Evolutionary conservation across 1,140 invertebrate species (phyloP), one percentile per base, ranked within the genome.

Genomic region (Subanguina moxae): DNA sequence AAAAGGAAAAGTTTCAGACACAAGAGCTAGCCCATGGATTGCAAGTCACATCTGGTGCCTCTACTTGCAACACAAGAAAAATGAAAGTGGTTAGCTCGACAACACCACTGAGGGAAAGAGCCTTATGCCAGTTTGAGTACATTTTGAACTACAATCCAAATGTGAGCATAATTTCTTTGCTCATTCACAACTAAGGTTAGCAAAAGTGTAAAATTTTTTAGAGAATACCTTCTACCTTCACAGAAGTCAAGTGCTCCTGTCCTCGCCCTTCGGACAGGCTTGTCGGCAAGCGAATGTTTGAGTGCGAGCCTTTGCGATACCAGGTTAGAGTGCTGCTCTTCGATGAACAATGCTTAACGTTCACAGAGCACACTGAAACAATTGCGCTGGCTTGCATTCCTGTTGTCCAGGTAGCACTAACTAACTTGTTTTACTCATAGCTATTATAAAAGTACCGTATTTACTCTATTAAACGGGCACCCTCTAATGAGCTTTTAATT

Each of bases 181-280:
- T n/a, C n/a, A n/a, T n/a, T n/a, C n/a, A n/a, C n/a, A n/a, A n/a
- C n/a, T n/a, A n/a, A n/a, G n/a, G n/a, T n/a, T n/a, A n/a, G n/a
- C n/a, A n/a, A n/a, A n/a, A n/a, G 28, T 58, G 25, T 45, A 62
- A 19, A n/a, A 28, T 32, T 28, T 76, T 80, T 67, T 65, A 81
- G 80, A 70, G 80, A 57, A 78, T 82, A 58, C 80, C 80, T 13
- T 81, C 80, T 8, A 80, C 80, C 7, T 72, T 82, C 48, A 82
- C 80, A 8, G 80, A 82, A 73, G 80, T 82, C n/a, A 82, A 81
- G 62, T 82, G 80, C 52, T 81, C 78, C 21, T 82, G 80, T 71
- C 74, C 74, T 43, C 45, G 76, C 43, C 80, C 80, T 1, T 80
- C 78, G 17, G 52, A 70, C n/a, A 70, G 69, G 64, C 65, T 82